Percentiles rank a stretch among this genome's conserved stretches.
Conservation (phyloP, 2,888 invertebrate species). For the Hyalella azteca region DNA sequence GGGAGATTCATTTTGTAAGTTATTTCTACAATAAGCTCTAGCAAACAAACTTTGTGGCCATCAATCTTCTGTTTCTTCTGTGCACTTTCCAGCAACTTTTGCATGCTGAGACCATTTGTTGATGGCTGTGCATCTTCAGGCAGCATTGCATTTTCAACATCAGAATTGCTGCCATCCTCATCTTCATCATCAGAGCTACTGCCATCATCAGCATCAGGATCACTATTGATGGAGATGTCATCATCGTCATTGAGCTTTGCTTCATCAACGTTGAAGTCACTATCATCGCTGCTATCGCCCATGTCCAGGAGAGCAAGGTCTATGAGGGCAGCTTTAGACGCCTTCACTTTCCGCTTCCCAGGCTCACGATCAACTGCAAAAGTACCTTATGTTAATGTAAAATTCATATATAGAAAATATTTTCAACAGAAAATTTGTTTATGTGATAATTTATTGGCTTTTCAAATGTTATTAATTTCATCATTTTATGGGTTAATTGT, state of each 20-base stretch:
- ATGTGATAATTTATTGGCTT: too few relatives aligned
- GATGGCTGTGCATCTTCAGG: constrained; percentile 32
- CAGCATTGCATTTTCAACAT: constrained; percentile 70
- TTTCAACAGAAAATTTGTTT: too few relatives aligned
- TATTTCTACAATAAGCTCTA: too few relatives aligned
- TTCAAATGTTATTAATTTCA: too few relatives aligned
- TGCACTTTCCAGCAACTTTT: constrained; percentile 67
- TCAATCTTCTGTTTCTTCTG: constrained; percentile 64
- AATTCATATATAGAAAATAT: not conserved
- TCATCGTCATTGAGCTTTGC: constrained; percentile 80
- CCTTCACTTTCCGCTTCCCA: constrained; percentile 59
- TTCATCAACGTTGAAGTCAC: constrained; percentile 90
- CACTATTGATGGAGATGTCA: constrained; percentile 68
- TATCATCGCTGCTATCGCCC: constrained; percentile 91
- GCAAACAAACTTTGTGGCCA: constrained; percentile 55
- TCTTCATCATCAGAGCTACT: constrained; percentile 39
- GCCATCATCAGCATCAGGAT: constrained; percentile 70
- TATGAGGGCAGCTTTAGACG: constrained; percentile 58
- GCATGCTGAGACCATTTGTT: constrained; percentile 57
- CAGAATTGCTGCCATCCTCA: constrained; percentile 75
- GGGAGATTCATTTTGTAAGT: too few relatives aligned
- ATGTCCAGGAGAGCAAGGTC: constrained; percentile 57
- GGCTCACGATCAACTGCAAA: constrained; percentile 58
- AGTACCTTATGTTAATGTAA: not conserved
- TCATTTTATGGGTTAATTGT: too few relatives aligned